Conservation (phyloP, 2,888 invertebrate genomes). For the Melieria omissa region DNA sequence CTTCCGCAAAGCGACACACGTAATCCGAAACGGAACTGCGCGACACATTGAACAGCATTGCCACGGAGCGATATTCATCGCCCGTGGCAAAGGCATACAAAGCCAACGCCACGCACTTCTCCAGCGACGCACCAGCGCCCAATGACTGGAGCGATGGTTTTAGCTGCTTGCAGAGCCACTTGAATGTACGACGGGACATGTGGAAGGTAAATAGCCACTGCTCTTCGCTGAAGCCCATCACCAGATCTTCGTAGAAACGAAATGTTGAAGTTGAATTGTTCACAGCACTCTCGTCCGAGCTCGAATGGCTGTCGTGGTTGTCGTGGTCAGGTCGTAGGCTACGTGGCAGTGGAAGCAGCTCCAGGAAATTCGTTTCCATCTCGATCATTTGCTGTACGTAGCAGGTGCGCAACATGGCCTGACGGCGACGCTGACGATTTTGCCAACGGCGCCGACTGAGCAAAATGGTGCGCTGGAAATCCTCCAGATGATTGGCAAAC, state of each 20-base stretch:
- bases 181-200: slow-evolving; percentile 56
- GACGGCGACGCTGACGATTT: slow-evolving; percentile 52
- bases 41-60: slow-evolving; percentile 56
- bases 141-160: slow-evolving; percentile 45
- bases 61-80: slow-evolving; percentile 55
- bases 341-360: slow-evolving; percentile 51
- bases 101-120: slow-evolving; percentile 59
- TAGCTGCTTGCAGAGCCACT: slow-evolving; percentile 54
- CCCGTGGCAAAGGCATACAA: slow-evolving; percentile 61
- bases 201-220: slow-evolving; percentile 60
- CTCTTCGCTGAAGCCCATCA: slow-evolving; percentile 48
- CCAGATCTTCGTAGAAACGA: slow-evolving; percentile 49
- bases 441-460: slow-evolving; percentile 55
- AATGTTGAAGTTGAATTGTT: slow-evolving; percentile 8
- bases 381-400: slow-evolving; percentile 59
- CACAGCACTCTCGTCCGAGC: neutral
- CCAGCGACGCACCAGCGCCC: slow-evolving; percentile 47
- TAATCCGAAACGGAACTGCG: slow-evolving; percentile 56
- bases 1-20: slow-evolving; percentile 58
- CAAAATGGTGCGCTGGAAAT: slow-evolving; percentile 56
- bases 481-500: slow-evolving; percentile 53
- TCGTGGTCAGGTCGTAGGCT: neutral
- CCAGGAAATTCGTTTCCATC: slow-evolving; percentile 56
- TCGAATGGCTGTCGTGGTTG: neutral
- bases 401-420: slow-evolving; percentile 53